Percentiles rank a stretch among this genome's conserved stretches.
phyloP scores from a whole-genome alignment of 1,140 invertebrate species.

The Sitophilus oryzae region DNA sequence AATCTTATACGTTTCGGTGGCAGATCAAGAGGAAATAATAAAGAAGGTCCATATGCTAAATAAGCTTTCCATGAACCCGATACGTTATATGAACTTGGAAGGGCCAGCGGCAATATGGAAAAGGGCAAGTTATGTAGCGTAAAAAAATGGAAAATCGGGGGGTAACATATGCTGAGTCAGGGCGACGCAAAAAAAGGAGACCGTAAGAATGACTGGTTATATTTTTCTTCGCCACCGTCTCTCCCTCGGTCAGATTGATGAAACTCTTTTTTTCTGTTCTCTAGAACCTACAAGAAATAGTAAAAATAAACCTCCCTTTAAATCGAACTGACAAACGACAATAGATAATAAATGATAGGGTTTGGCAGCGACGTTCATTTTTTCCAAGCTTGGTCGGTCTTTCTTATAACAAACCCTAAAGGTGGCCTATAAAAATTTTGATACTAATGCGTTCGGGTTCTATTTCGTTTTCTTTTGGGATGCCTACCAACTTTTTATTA shows the following conservation, averaged over 20 bases:
- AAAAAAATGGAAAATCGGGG: constrained; percentile 31
- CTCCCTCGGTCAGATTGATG: constrained; percentile 34
- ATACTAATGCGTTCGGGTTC: constrained; percentile 15
- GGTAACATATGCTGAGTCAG: constrained; percentile 35
- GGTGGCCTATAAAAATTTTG: constrained; percentile 20
- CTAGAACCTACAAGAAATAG: constrained; percentile 37
- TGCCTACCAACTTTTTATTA: too few relatives aligned
- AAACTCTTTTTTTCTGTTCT: constrained; percentile 34
- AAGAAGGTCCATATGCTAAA: not conserved
- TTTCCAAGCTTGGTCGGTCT: constrained; percentile 2
- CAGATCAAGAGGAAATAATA: not conserved
- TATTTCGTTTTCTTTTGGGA: too few relatives aligned
- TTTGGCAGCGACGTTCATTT: constrained; percentile 16
- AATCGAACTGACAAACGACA: constrained; percentile 37
- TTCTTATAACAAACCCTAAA: constrained; percentile 17
- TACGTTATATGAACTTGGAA: constrained; percentile 5
- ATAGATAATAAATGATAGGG: constrained; percentile 36
- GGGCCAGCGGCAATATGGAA: constrained; percentile 12
- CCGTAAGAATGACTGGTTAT: constrained; percentile 34
- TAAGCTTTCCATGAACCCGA: not conserved
- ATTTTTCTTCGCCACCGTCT: constrained; percentile 26
- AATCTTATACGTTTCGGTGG: constrained; percentile 2
- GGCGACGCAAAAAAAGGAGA: constrained; percentile 20
- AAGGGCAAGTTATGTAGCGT: constrained; percentile 30
- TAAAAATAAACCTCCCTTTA: constrained; percentile 37